A percentile compares a stretch with the other conserved stretches of the same genome.
Evolutionary conservation across 2,888 invertebrate genomes (phyloP).

Genomic region (Tenodera sinensis): DNA sequence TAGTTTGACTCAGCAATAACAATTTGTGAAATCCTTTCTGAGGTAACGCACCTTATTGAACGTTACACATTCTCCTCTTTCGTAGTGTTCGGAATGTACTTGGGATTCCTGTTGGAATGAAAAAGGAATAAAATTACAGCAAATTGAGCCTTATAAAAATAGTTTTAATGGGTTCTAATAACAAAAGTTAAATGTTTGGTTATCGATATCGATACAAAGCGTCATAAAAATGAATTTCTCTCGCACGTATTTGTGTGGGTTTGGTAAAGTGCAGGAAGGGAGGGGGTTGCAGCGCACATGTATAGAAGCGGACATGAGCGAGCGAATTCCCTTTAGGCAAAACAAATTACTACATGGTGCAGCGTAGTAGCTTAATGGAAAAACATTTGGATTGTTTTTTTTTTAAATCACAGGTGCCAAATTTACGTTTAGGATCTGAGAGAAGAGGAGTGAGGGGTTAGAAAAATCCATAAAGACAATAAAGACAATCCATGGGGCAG

Average conservation of each 20-base stretch:
- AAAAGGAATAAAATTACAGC: too few species aligned
- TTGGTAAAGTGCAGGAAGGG: neutral
- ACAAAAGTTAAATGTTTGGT: too few species aligned
- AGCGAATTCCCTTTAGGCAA: neutral
- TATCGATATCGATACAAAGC: neutral
- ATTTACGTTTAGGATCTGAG: neutral
- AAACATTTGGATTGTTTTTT: neutral
- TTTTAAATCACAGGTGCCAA: neutral
- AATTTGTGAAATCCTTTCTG: too few species aligned
- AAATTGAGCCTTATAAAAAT: too few species aligned
- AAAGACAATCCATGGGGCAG: neutral
- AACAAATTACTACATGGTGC: neutral
- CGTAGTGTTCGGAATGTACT: too few species aligned
- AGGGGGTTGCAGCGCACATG: neutral
- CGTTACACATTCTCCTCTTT: too few species aligned
- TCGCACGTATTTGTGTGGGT: neutral
- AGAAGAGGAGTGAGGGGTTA: neutral
- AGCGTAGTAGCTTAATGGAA: neutral
- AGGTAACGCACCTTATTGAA: too few species aligned
- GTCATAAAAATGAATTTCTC: neutral
- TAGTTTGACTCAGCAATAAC: too few species aligned
- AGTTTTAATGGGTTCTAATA: too few species aligned
- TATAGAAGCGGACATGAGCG: neutral
- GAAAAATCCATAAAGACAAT: neutral
- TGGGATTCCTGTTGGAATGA: too few species aligned